These are phyloP conservation scores for Drosophila yakuba DNA, from an alignment of 1,140 invertebrate genomes.

Conservation along the genomic window DNA sequence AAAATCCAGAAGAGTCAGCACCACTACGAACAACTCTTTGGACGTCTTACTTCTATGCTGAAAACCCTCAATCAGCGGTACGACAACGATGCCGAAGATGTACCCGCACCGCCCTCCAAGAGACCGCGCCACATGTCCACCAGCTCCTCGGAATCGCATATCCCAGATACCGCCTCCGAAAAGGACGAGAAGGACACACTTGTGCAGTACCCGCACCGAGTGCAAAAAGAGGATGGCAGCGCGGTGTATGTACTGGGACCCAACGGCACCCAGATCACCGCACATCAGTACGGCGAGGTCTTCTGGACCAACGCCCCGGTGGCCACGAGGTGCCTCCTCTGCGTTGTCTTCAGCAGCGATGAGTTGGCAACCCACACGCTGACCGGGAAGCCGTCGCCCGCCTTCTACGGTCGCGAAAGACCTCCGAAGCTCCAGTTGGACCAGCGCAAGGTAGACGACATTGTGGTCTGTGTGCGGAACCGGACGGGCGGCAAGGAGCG, in stretches of 20 bases:
- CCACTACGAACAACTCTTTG: conserved; percentile 46
- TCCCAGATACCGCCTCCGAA: conserved; percentile 1
- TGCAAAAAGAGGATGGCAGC: conserved; percentile 29
- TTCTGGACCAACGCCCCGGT: conserved; percentile 75
- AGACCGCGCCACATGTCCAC: conserved; percentile 40
- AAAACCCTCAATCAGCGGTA: conserved; percentile 60
- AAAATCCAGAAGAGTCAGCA: conserved; percentile 59
- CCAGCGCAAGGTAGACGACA: conserved; percentile 77
- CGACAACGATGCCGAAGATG: conserved; percentile 24
- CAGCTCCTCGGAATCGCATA: conserved; percentile 46
- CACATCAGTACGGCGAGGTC: conserved; percentile 56
- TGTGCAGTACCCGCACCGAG: conserved; percentile 45
- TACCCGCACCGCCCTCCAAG: conserved; percentile 33
- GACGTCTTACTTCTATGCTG: conserved; percentile 37
- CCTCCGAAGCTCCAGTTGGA: conserved; percentile 76
- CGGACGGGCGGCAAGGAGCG: conserved; percentile 73
- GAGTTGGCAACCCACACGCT: conserved; percentile 84
- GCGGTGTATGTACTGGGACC: conserved; percentile 66
- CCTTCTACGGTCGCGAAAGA: conserved; percentile 72
- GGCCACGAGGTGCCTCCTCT: conserved; percentile 80
- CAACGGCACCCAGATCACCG: conserved; percentile 75
- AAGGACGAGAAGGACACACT: conserved; percentile 5
- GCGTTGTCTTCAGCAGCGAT: conserved; percentile 71
- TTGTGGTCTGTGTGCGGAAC: conserved; percentile 71
- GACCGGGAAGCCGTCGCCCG: conserved; percentile 84